phyloP scores from a whole-genome alignment of 2,888 invertebrate genomes.

The Alviniconcha strummeri region DNA sequence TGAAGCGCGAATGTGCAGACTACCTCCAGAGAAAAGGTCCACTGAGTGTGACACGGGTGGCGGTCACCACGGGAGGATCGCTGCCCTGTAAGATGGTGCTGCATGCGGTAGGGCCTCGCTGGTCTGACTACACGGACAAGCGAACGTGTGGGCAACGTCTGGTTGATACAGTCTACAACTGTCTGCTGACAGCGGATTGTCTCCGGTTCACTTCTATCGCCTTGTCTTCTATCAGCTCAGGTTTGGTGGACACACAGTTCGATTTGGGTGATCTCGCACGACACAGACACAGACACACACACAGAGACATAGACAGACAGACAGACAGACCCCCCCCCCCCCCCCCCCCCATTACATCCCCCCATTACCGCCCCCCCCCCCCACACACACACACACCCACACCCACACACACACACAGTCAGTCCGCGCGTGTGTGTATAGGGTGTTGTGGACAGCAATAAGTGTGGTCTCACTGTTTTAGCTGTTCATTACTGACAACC shows the following conservation, averaged over 20 bases:
- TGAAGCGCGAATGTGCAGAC: too few species aligned
- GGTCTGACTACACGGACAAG: not conserved
- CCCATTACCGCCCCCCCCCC: not conserved
- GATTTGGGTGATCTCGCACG: not conserved
- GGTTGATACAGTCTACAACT: not conserved
- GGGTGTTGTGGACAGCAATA: too few species aligned
- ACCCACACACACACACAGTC: not conserved
- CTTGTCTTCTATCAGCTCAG: not conserved
- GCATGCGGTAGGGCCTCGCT: too few species aligned
- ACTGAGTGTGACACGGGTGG: too few species aligned
- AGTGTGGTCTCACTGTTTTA: too few species aligned
- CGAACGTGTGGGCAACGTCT: not conserved
- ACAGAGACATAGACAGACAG: not conserved
- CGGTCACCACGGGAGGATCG: too few species aligned
- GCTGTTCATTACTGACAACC: too few species aligned
- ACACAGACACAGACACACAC: slow-evolving; percentile 10
- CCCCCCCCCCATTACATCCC: too few species aligned
- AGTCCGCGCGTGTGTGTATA: not conserved
- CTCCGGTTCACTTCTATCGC: not conserved
- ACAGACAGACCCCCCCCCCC: not conserved
- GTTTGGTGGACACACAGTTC: not conserved
- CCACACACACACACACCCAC: not conserved
- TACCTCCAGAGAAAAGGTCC: too few species aligned
- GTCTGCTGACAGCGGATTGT: not conserved
- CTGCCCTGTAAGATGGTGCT: too few species aligned